Evolutionary conservation across 2,888 invertebrate genomes (phyloP), one percentile per base, ranked within the genome.

Genomic region (Cinara cedri): DNA sequence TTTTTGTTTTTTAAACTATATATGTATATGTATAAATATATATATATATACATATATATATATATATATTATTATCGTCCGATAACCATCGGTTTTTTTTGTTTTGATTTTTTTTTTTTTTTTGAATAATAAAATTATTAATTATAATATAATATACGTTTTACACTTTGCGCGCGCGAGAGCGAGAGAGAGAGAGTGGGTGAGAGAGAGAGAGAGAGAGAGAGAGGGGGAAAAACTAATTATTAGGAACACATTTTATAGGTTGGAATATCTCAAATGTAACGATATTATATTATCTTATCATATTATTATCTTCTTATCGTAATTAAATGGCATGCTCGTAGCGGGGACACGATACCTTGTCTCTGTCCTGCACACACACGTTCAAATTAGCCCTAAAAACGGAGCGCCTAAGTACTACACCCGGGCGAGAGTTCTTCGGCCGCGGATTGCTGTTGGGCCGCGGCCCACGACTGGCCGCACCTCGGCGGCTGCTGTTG

Each of bases 241-340:
- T 76, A 76, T 68, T 72, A 76, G 76, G 76, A 76, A 76, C 76
- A 76, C 76, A 76, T 76, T 70, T 51, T 54, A 66, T 66, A 76
- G 76, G 76, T 76, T 76, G 76, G 76, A 76, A 76, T 76, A 76
- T 76, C 76, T 76, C 76, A 24, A 63, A 72, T 19, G 19, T 19
- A 44, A 26, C n/a, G 24, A 49, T 49, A 11, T n/a, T 49, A 66
- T 49, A 63, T 44, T 6, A n/a, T 51, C 44, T 14, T 65, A 60
- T 44, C 21, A 62, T 34, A 46, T 44, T n/a, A n/a, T n/a, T n/a
- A n/a, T n/a, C n/a, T n/a, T n/a, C n/a, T n/a, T n/a, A n/a, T n/a
- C n/a, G n/a, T n/a, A n/a, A n/a, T n/a, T n/a, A n/a, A n/a, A n/a
- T 34, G 34, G 10, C 46, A 46, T 76, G 76, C 55, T 66, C 76